Evolutionary conservation across 2,888 invertebrate species (phyloP).

Genomic region (Zaprionus bogoriensis): DNA sequence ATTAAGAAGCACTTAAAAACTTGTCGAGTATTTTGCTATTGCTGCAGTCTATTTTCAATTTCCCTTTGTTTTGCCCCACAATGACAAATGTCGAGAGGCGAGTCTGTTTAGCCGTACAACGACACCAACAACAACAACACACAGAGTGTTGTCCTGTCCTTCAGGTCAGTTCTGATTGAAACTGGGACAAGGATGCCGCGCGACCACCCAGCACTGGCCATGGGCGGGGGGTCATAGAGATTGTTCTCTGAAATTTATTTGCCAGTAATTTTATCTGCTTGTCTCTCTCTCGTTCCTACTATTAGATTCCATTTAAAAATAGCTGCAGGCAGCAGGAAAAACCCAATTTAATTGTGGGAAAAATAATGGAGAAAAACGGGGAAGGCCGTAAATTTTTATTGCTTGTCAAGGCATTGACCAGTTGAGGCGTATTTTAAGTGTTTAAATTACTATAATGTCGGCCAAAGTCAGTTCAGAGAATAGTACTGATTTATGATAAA

Average conservation of each 20-base stretch:
- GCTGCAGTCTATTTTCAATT: not conserved
- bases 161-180: conserved; percentile 21
- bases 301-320: not conserved
- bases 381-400: not conserved
- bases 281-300: not conserved
- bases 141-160: conserved; percentile 4
- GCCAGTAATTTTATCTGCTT: not conserved
- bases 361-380: not conserved
- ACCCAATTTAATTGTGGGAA: not conserved
- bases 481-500: no score
- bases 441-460: no score
- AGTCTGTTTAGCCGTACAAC: no score
- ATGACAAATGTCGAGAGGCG: no score
- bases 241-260: conserved; percentile 3
- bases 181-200: conserved; percentile 53
- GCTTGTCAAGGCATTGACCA: no score
- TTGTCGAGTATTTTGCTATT: not conserved
- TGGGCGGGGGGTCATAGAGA: not conserved
- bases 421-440: not conserved
- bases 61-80: not conserved
- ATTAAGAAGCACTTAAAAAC: not conserved
- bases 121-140: not conserved
- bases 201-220: not conserved
- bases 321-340: not conserved
- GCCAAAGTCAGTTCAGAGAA: no score